phyloP scores from a whole-genome alignment of 1,140 invertebrate genomes.

The Nymphalis io region DNA sequence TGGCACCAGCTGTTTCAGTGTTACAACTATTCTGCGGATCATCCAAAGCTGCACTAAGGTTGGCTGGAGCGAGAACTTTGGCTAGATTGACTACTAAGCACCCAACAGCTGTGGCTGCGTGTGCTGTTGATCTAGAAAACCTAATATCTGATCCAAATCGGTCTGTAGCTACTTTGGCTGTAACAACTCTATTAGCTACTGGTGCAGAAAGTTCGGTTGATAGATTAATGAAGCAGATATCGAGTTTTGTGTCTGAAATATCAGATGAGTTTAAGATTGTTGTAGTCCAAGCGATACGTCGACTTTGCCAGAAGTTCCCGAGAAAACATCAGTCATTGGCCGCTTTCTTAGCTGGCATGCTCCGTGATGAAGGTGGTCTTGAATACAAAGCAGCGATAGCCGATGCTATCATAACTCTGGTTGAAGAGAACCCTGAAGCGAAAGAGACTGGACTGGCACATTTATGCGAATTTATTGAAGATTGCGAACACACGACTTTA shows the following conservation, averaged over 20 bases:
- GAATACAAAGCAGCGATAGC: slow-evolving; percentile 99
- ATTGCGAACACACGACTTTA: slow-evolving; percentile 98
- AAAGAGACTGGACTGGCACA: slow-evolving; percentile 98
- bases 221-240: slow-evolving; percentile 99
- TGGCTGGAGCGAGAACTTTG: slow-evolving; percentile 98
- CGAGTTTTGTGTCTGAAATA: slow-evolving; percentile 98
- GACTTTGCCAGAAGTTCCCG: slow-evolving; percentile 97
- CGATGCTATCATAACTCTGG: slow-evolving; percentile 98
- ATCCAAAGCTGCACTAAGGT: slow-evolving; percentile 95
- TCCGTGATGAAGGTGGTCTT: slow-evolving; percentile 98
- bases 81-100: slow-evolving; percentile 95
- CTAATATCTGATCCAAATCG: slow-evolving; percentile 98
- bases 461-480: slow-evolving; percentile 99
- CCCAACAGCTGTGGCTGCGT: slow-evolving; percentile 97
- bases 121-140: slow-evolving; percentile 98
- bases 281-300: slow-evolving; percentile 94
- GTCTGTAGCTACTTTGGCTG: slow-evolving; percentile 98
- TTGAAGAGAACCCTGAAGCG: slow-evolving; percentile 95
- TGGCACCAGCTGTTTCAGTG: slow-evolving; percentile 96
- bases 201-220: slow-evolving; percentile 99
- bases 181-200: slow-evolving; percentile 98
- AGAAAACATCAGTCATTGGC: slow-evolving; percentile 97
- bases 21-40: slow-evolving; percentile 98
- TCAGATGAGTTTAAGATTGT: slow-evolving; percentile 99
- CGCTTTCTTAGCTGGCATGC: slow-evolving; percentile 97